Evolutionary conservation across 2,113 vertebrate genomes (phyloP), one percentile per base, ranked within the genome.

Genomic region (Ranitomeya imitator): DNA sequence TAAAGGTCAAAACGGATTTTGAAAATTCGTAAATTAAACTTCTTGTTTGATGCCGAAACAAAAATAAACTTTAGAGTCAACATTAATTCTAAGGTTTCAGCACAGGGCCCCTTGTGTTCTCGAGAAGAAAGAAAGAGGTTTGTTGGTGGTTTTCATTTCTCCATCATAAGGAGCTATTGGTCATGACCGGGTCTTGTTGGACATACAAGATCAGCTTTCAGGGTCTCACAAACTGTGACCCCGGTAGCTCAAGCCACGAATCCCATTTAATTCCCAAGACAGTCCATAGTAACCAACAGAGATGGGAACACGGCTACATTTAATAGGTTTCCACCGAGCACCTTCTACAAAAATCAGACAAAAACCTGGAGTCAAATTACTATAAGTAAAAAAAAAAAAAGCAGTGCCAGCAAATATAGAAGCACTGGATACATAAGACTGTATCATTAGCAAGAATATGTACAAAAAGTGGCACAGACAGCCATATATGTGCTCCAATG

Each of bases 51-150:
- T 57, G 55, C 9, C 7, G 12, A 16, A 74, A 37, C 3, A 16
- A 74, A 74, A 74, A 74, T 74, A 74, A 74, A 74, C 71, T 57
- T 14, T 60, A 60, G 1, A 81, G 54, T 81, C 55, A 60, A 60
- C 57, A 81, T 61, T 15, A 81, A 37, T 37, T 57, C 26, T 57
- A 18, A 37, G 57, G 15, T 31, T 61, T 7, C 55, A 18, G 14
- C 55, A 31, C 15, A 31, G 8, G n/a, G 21, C 57, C 14, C 57
- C n/a, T 16, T 60, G 14, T 18, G 23, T 18, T 60, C 23, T 31
- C 14, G 19, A 0, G 57, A 81, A 61, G 55, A 81, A 61, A 81
- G 79, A 60, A 37, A 60, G 54, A 26, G 1, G 15, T 31, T 61
- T 81, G 79, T 37, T 26, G 79, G 26, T 79, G 61, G 79, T 81